Percentiles rank a stretch among this genome's conserved stretches.
These are phyloP conservation scores for Ceyx margarethae DNA, from an alignment of 2,113 vertebrate genomes.

Conservation along the genomic window DNA sequence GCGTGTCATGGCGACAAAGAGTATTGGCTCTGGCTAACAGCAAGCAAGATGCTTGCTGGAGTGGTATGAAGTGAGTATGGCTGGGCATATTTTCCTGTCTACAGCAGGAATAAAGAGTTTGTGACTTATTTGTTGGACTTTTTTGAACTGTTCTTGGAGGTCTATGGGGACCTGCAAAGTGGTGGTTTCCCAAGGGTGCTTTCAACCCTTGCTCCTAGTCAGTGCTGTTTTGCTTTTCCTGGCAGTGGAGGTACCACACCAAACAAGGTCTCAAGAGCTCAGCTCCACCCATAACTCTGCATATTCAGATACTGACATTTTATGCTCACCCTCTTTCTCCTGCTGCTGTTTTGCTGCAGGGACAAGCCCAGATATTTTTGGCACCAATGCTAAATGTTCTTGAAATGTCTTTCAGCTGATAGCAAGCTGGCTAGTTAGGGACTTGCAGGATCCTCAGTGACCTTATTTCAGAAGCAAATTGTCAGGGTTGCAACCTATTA, in stretches of 20 bases:
- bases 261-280: not conserved
- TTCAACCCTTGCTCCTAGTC: not conserved
- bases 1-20: not conserved
- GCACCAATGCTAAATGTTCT: not conserved
- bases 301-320: not conserved
- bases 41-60: not conserved
- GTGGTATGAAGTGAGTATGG: not conserved
- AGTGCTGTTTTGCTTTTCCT: not conserved
- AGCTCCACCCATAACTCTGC: not conserved
- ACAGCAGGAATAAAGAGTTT: not conserved
- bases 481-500: constrained; percentile 20
- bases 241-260: not conserved
- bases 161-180: not conserved
- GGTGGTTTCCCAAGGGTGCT: not conserved
- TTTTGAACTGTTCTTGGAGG: not conserved
- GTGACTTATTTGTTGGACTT: not conserved
- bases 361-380: constrained; percentile 37
- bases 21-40: not conserved
- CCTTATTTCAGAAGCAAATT: constrained; percentile 29
- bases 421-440: constrained; percentile 11
- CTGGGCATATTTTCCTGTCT: not conserved
- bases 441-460: not conserved
- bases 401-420: constrained; percentile 34
- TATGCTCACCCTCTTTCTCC: not conserved
- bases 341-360: not conserved